Evolutionary conservation across 2,888 invertebrate species (phyloP), one percentile per base, ranked within the genome.

Genomic region (Lapara coniferarum): DNA sequence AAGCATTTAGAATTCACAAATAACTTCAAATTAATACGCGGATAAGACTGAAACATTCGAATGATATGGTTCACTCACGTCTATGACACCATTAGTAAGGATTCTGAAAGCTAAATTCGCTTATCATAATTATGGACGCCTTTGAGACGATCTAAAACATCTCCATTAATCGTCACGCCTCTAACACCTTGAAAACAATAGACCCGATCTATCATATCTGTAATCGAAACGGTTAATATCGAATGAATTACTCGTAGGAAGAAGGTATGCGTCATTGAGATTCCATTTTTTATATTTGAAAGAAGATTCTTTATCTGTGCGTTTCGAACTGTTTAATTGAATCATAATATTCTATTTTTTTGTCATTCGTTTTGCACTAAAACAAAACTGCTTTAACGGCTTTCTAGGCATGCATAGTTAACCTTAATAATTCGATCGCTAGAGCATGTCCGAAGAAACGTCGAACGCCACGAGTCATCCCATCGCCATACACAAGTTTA

Each of bases 381-480:
- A 59, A 46, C 10, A 59, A 44, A 46, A 46, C 16, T 46, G 46
- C 19, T 59, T 6, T 30, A 58, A 37, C 37, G 30, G 37, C 57
- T 58, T 58, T 58, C 57, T 37, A 58, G 37, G 57, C 57, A 63
- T 46, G 16, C 12, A 14, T 4, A 44, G 59, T n/a, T 57, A 30
- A 30, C 16, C 19, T 63, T 53, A 59, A 14, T 25, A 52, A 30
- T 37, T 37, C 51, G 69, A 56, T 69, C 67, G 63, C 70, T 71
- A 67, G 69, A 72, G 72, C 72, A 72, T 70, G 66, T 69, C 72
- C 69, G 69, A 71, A 70, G 67, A 71, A 66, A 66, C 69, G 70
- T 56, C 71, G 53, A 14, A 52, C 53, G 58, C 68, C 73, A 68
- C 69, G 58, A 68, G 51, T 13, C 68, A 52, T 37, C 37, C 16